Percentiles rank a stretch among this genome's conserved stretches.
phyloP scores from a whole-genome alignment of 2,113 vertebrate species.

The Phodopus roborovskii region DNA sequence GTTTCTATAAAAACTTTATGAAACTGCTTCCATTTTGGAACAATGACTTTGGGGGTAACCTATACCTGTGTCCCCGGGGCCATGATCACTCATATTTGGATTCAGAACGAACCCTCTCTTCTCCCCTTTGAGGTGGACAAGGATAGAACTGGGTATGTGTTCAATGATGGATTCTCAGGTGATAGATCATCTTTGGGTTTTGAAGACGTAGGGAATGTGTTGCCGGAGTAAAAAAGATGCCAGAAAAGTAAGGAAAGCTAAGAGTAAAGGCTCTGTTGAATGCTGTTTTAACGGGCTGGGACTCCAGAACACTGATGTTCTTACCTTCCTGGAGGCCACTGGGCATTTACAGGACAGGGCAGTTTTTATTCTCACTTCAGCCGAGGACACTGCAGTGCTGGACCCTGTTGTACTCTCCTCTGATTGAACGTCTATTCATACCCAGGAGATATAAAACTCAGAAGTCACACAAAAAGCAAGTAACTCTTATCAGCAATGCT shows the following conservation, averaged over 20 bases:
- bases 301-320: background rate
- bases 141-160: too few relatives aligned
- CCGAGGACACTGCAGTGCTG: background rate
- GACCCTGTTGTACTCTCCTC: background rate
- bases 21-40: background rate
- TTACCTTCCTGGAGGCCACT: background rate
- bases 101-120: background rate
- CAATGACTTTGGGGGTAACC: background rate
- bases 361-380: slow-evolving; percentile 36
- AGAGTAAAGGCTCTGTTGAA: background rate
- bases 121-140: background rate
- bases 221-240: background rate
- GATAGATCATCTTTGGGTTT: background rate
- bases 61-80: background rate
- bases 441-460: background rate
- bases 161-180: background rate
- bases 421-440: background rate
- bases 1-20: background rate
- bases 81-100: background rate
- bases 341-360: background rate
- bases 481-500: background rate
- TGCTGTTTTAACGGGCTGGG: background rate
- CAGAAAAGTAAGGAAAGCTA: background rate
- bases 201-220: background rate
- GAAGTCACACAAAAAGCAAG: background rate